These are phyloP conservation scores for Salmo trutta DNA, from an alignment of 2,797 vertebrate genomes.

Conservation along the genomic window DNA sequence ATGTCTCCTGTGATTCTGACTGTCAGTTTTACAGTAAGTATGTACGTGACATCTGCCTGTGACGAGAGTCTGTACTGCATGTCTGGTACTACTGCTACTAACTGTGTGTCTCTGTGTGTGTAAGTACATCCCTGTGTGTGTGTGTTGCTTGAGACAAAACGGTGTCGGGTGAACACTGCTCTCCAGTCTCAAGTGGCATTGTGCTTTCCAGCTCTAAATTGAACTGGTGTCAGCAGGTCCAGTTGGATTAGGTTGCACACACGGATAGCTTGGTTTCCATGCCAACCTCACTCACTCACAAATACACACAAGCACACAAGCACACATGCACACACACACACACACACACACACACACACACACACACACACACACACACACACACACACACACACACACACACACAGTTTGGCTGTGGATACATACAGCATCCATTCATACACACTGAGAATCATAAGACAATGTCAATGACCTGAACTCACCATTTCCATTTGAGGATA, in stretches of 20 bases:
- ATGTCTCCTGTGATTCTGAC: not conserved
- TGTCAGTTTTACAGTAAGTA: not conserved
- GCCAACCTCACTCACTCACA: constrained; percentile 60
- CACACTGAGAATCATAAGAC: constrained; percentile 8
- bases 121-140: not conserved
- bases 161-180: constrained; percentile 37
- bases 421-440: not conserved
- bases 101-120: not conserved
- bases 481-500: constrained; percentile 20
- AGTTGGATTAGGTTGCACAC: constrained; percentile 70
- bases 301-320: not conserved
- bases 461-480: not conserved
- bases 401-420: not conserved
- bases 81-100: not conserved
- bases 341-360: constrained; percentile 8
- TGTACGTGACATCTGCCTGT: not conserved
- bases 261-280: constrained; percentile 61
- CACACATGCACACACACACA: constrained; percentile 11
- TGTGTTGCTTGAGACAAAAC: constrained; percentile 21
- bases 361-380: too few species aligned
- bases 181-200: constrained; percentile 26
- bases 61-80: not conserved
- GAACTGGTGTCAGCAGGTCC: constrained; percentile 71
- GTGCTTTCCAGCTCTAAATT: constrained; percentile 70
- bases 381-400: too few species aligned